A percentile compares a stretch with the other conserved stretches of the same genome.
These are phyloP conservation scores for Dipodomys ordii DNA, from an alignment of 2,113 vertebrate species.

Conservation along the genomic window DNA sequence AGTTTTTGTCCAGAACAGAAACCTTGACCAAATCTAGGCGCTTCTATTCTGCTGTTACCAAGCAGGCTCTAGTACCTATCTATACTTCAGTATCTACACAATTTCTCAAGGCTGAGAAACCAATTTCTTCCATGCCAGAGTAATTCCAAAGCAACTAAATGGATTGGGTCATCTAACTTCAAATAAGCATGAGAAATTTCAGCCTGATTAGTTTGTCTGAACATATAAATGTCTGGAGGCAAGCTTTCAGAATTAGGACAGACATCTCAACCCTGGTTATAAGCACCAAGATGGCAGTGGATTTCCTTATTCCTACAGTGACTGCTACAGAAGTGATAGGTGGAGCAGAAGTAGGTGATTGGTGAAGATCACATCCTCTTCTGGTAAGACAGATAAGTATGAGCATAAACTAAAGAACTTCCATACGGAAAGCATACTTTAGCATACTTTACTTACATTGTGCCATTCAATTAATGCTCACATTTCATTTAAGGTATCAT, in stretches of 20 bases:
- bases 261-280: conserved; percentile 6
- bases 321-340: neutral
- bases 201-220: conserved; percentile 75
- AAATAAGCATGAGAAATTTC: conserved; percentile 74
- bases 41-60: neutral
- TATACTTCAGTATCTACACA: neutral
- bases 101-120: conserved; percentile 69
- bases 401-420: neutral
- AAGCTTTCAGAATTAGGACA: conserved; percentile 15
- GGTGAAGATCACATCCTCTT: neutral
- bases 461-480: neutral
- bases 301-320: fast-evolving
- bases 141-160: conserved; percentile 70
- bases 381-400: neutral
- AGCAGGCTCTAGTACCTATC: neutral
- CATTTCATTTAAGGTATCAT: neutral
- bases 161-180: conserved; percentile 64
- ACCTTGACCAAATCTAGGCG: neutral
- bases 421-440: neutral
- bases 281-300: neutral
- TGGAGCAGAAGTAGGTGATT: neutral
- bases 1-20: neutral
- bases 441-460: neutral
- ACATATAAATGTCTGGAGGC: conserved; percentile 56
- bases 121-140: conserved; percentile 55